Percentiles rank a stretch among this genome's conserved stretches.
Evolutionary conservation across 30 jellyfish, hydroid and myxozoan genomes (phyloP).

Genomic region (Clytia hemisphaerica): DNA sequence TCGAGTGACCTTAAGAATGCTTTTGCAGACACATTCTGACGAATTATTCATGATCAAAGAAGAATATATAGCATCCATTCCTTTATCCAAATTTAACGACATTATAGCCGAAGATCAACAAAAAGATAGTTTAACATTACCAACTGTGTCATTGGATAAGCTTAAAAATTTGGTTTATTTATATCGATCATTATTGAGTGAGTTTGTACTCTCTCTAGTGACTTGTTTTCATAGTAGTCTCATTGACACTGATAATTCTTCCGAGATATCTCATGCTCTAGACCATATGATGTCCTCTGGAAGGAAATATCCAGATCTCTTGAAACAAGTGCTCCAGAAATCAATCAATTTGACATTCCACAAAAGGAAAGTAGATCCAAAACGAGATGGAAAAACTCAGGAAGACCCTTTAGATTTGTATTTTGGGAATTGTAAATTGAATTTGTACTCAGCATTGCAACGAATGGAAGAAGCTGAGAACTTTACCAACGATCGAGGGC

Average conservation of each 20-base stretch:
- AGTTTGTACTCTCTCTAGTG: too few species aligned
- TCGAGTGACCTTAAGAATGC: not conserved
- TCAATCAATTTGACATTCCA: not conserved
- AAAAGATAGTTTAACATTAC: not conserved
- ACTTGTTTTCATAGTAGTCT: too few species aligned
- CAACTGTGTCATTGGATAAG: not conserved
- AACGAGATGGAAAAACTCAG: not conserved
- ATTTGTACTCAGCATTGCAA: conserved; percentile 4
- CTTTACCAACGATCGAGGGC: too few species aligned
- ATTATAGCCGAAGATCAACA: not conserved
- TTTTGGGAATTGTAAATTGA: not conserved
- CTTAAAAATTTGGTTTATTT: not conserved
- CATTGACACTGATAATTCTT: too few species aligned
- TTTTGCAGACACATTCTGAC: not conserved
- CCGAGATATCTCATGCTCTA: too few species aligned
- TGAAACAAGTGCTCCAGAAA: not conserved
- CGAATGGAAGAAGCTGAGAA: conserved; percentile 13
- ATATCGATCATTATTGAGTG: conserved; percentile 16
- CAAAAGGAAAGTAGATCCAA: not conserved
- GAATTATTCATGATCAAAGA: not conserved
- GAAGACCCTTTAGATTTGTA: not conserved
- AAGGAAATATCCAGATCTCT: too few species aligned
- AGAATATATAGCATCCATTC: conserved; percentile 17
- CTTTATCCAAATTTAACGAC: conserved; percentile 3
- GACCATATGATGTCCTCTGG: too few species aligned